Percentiles rank a stretch among this genome's conserved stretches.
These are phyloP conservation scores for Naso thynnoides DNA, from an alignment of 2,797 vertebrate species.

Conservation along the genomic window DNA sequence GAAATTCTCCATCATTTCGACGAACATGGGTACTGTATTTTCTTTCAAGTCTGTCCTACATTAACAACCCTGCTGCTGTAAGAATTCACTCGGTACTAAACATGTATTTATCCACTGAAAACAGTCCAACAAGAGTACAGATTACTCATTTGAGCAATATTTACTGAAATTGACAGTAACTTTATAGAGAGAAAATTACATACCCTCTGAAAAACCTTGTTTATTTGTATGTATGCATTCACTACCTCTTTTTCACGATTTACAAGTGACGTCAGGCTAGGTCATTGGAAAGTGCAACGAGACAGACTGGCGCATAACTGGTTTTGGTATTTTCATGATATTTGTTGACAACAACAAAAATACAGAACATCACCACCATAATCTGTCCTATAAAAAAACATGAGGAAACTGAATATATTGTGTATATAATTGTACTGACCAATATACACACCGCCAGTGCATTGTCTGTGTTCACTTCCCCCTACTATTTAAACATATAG, in stretches of 20 bases:
- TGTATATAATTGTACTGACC: background rate
- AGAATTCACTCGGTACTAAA: background rate
- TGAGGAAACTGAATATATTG: background rate
- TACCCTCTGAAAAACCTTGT: too few species aligned
- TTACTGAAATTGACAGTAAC: too few species aligned
- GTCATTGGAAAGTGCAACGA: background rate
- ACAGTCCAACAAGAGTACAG: background rate
- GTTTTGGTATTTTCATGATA: background rate
- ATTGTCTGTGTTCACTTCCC: background rate
- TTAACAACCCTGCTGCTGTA: background rate
- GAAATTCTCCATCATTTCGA: too few species aligned
- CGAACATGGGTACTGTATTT: too few species aligned
- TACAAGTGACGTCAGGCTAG: rapidly evolving
- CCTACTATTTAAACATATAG: background rate
- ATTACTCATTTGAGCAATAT: background rate
- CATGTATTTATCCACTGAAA: background rate
- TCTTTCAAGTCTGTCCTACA: background rate
- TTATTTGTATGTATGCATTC: background rate
- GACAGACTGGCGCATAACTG: too few species aligned
- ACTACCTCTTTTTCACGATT: background rate
- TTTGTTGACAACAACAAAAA: background rate
- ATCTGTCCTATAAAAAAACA: background rate
- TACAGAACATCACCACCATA: background rate
- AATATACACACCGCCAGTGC: background rate
- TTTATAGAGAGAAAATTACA: too few species aligned